phyloP scores from a whole-genome alignment of 2,888 invertebrate species.

The Tuta absoluta region DNA sequence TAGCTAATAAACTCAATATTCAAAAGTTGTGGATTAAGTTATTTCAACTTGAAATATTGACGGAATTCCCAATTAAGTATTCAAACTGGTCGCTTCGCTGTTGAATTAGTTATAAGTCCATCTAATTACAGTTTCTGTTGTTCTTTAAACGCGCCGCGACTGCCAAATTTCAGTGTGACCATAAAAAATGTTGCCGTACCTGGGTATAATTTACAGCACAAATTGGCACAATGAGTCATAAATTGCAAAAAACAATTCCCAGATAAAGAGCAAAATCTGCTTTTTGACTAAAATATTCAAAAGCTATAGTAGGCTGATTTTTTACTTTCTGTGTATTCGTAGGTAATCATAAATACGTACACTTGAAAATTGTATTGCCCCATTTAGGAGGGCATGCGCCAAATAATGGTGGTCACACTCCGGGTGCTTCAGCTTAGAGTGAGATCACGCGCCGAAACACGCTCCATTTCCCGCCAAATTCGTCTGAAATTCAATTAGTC shows the following conservation, averaged over 20 bases:
- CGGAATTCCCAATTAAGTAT: conserved; percentile 36
- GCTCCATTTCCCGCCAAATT: conserved; percentile 46
- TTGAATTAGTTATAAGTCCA: conserved; percentile 44
- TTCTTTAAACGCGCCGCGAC: conserved; percentile 45
- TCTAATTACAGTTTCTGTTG: conserved; percentile 62
- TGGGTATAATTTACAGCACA: neutral
- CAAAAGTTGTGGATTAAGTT: neutral
- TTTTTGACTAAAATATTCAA: too few relatives aligned
- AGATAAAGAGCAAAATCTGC: too few relatives aligned
- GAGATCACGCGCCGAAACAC: conserved; percentile 59
- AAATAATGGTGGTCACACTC: too few relatives aligned
- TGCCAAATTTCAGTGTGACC: conserved; percentile 38
- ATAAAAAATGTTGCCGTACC: neutral
- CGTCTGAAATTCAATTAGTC: conserved; percentile 46
- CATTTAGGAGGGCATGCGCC: too few relatives aligned
- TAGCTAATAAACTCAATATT: neutral
- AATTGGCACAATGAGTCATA: too few relatives aligned
- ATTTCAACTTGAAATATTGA: conserved; percentile 2
- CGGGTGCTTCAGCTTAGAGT: conserved; percentile 40
- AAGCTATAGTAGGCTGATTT: too few relatives aligned
- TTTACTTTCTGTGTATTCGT: too few relatives aligned
- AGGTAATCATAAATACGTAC: too few relatives aligned
- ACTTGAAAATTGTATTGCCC: too few relatives aligned
- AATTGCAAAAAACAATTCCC: too few relatives aligned
- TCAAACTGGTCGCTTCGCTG: conserved; percentile 41